Conservation (phyloP, 2,888 invertebrate genomes). For the Trichogramma evanescens region DNA sequence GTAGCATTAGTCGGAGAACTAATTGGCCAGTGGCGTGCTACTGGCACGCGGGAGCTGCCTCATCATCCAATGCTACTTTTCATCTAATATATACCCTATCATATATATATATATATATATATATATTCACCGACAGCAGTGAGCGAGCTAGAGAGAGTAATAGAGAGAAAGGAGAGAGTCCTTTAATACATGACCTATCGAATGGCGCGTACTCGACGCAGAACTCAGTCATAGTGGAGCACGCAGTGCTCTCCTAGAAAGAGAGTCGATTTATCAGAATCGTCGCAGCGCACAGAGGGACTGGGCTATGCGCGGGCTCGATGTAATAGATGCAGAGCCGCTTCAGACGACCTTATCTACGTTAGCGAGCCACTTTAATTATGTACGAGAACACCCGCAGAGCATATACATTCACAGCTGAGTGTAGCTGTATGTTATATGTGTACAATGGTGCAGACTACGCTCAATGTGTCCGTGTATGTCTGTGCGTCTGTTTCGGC, state of each 20-base stretch:
- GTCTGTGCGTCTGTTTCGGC: too few species aligned
- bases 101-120: too few species aligned
- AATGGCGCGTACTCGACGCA: too few species aligned
- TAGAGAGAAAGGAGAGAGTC: background rate
- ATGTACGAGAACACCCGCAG: background rate
- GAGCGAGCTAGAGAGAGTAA: too few species aligned
- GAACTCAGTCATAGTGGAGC: too few species aligned
- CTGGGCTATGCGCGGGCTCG: background rate
- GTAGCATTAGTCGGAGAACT: slow-evolving; percentile 30
- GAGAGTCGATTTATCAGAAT: slow-evolving; percentile 13
- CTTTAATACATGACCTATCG: slow-evolving; percentile 1
- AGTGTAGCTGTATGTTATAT: background rate
- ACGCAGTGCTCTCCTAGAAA: background rate
- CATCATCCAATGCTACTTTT: background rate
- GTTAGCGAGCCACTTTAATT: slow-evolving; percentile 8
- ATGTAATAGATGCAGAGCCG: background rate
- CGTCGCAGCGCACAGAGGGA: background rate
- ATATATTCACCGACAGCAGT: too few species aligned
- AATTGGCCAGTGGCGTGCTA: slow-evolving; percentile 25
- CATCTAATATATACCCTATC: too few species aligned
- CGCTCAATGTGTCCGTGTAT: too few species aligned
- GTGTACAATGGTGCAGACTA: background rate
- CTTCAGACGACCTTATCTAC: slow-evolving; percentile 8
- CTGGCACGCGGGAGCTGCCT: background rate
- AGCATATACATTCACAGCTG: too few species aligned